Evolutionary conservation across 2,113 vertebrate species (phyloP), one percentile per base, ranked within the genome.

Genomic region (Oxygymnocypris stewartii): DNA sequence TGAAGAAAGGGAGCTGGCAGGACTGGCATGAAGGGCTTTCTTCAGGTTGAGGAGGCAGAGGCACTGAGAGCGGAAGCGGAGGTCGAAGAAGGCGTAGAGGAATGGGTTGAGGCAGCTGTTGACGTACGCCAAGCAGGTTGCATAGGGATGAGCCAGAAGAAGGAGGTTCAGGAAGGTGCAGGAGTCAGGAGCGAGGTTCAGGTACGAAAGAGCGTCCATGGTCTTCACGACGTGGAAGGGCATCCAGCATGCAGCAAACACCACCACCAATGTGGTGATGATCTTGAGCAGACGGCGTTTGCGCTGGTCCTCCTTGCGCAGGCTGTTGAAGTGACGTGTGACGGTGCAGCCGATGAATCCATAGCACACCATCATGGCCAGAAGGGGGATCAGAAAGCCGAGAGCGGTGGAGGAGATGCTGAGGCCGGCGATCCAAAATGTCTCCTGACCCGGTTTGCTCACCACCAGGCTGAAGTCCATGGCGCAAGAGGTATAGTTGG

Each of bases 101-200:
- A 97, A 93, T 0, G 96, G 96, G 91, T 97, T 97, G 83, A 97
- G 95, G 93, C 96, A 96, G 93, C 96, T 96, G 95, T 97, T 97
- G 91, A 96, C 75, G 89, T 96, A 97, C 78, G 96, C 96, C 89
- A 96, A 92, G 90, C 96, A 96, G 88, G 96, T 96, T 79, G 95
- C 94, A 12, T 96, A 97, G 0, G 96, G 96, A 85, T 96, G 96
- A 9, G 94, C 94, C 88, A 94, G 89, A 16, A 95, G 91, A 40
- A 96, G 91, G 84, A 95, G 93, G 74, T 90, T 94, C 54, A 96
- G 94, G 87, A 94, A 91, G 61, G 89, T 47, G 87, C 96, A 97
- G 25, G 95, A 94, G 79, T 89, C 90, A 0, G 93, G 91, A 5
- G 95, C 89, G 75, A 95, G 78, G 5, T 94, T 90, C 86, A 96